Percentiles rank a stretch among this genome's conserved stretches.
phyloP scores from a whole-genome alignment of 2,797 vertebrate species.

The Muscicapa comitata region DNA sequence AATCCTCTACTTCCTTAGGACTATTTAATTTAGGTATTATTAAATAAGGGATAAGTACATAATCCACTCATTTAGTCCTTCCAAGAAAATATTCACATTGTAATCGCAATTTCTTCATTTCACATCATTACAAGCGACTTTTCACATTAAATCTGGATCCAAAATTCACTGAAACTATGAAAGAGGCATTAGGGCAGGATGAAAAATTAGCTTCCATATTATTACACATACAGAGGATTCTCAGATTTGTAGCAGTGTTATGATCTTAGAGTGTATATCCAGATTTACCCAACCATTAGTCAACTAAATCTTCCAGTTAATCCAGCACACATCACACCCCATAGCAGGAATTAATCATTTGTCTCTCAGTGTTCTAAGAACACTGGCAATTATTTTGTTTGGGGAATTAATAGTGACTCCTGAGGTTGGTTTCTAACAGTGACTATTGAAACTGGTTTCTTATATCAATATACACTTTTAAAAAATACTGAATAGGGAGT shows the following conservation, averaged over 20 bases:
- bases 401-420: not conserved
- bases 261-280: not conserved
- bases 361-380: not conserved
- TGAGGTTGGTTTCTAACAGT: not conserved
- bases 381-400: not conserved
- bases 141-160: conserved; percentile 8
- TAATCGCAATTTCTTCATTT: conserved; percentile 16
- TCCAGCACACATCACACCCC: not conserved
- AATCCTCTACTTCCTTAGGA: conserved; percentile 55
- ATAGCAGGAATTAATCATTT: not conserved
- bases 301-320: conserved; percentile 7
- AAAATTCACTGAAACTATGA: conserved; percentile 9
- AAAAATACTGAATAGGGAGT: not conserved
- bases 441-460: not conserved
- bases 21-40: conserved; percentile 51
- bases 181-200: not conserved
- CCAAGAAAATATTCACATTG: conserved; percentile 39
- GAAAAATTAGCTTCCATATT: conserved; percentile 26
- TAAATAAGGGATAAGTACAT: conserved; percentile 57
- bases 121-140: not conserved
- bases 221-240: not conserved
- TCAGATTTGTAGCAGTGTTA: not conserved
- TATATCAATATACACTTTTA: not conserved
- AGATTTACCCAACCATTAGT: not conserved
- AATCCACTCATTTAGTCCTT: conserved; percentile 55